phyloP scores from a whole-genome alignment of 2,888 invertebrate species.

The Phengaris arion region DNA sequence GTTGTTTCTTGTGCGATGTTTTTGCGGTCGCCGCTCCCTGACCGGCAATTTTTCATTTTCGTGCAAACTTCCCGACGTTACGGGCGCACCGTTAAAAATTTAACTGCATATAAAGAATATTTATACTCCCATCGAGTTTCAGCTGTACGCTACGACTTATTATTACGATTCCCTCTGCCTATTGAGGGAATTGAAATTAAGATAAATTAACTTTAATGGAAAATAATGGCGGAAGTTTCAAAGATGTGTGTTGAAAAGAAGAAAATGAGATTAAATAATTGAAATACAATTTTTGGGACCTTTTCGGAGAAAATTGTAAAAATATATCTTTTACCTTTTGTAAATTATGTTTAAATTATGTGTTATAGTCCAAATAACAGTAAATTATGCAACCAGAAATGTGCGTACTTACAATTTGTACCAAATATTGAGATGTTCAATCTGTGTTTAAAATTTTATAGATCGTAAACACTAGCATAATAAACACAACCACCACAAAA shows the following conservation, averaged over 20 bases:
- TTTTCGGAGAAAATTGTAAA: not conserved
- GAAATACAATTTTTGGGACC: not conserved
- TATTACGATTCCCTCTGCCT: slow-evolving; percentile 63
- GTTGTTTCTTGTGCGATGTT: slow-evolving; percentile 76
- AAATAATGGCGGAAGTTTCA: slow-evolving; percentile 47
- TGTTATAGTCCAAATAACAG: not conserved
- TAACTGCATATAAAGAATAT: slow-evolving; percentile 79
- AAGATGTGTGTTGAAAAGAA: slow-evolving; percentile 22
- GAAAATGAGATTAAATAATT: not conserved
- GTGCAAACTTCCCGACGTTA: slow-evolving; percentile 72
- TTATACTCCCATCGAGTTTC: slow-evolving; percentile 63
- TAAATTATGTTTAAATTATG: too few relatives aligned
- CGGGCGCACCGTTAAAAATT: slow-evolving; percentile 63
- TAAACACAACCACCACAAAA: slow-evolving; percentile 55
- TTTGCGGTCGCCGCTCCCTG: slow-evolving; percentile 75
- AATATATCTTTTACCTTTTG: too few relatives aligned
- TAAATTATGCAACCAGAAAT: not conserved
- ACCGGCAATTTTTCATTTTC: slow-evolving; percentile 79
- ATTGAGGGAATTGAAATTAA: slow-evolving; percentile 59
- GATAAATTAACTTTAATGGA: slow-evolving; percentile 57
- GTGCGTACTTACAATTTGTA: not conserved
- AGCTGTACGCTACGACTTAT: slow-evolving; percentile 75
- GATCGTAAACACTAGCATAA: slow-evolving; percentile 30
- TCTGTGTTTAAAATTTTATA: slow-evolving; percentile 31
- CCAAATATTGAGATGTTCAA: slow-evolving; percentile 20